A percentile compares a stretch with the other conserved stretches of the same genome.
These are phyloP conservation scores for Leptodactylus fuscus DNA, from an alignment of 2,113 vertebrate genomes.

Conservation along the genomic window DNA sequence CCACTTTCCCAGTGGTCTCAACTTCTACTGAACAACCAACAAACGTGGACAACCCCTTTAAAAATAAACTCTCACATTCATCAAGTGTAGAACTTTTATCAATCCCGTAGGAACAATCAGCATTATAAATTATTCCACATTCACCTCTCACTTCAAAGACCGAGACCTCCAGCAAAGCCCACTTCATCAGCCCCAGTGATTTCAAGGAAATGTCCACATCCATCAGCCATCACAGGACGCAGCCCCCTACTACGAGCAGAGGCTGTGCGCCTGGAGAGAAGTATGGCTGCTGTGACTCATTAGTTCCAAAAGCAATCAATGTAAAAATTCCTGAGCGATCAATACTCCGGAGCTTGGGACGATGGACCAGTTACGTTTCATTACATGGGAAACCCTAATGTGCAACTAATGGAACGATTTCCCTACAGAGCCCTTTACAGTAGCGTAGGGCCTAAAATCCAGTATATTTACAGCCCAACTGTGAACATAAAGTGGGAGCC, in stretches of 20 bases:
- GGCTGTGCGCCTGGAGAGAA: neutral
- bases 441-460: neutral
- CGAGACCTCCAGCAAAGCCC: neutral
- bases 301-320: constrained; percentile 37
- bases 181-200: neutral
- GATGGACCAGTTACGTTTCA: constrained; percentile 33
- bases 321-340: neutral
- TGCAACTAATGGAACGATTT: constrained; percentile 22
- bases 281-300: constrained; percentile 3
- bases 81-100: too few relatives aligned
- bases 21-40: too few relatives aligned
- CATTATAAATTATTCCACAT: neutral
- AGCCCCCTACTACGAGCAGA: neutral
- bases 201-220: neutral
- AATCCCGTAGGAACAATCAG: neutral
- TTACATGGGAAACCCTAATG: constrained; percentile 9
- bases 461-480: neutral
- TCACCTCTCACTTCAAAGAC: neutral
- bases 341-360: constrained; percentile 1
- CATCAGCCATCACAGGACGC: neutral
- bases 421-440: neutral
- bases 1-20: too few relatives aligned
- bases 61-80: too few relatives aligned
- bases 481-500: too few relatives aligned
- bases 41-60: too few relatives aligned